A percentile compares a stretch with the other conserved stretches of the same genome.
Conservation (phyloP, 2,888 invertebrate genomes). For the Syritta pipiens region DNA sequence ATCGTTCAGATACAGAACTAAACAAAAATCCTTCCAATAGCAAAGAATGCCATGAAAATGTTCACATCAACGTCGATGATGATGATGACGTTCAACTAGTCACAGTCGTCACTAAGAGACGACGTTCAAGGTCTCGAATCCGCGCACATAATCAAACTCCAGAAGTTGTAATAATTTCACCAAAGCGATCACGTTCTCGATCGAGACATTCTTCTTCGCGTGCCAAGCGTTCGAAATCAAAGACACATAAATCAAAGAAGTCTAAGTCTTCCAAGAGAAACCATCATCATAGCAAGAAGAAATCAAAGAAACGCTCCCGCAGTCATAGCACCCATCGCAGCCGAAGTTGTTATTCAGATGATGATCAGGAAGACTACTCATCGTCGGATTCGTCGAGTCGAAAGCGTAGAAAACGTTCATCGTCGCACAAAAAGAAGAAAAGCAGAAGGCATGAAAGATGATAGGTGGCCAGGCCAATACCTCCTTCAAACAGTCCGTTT, state of each 20-base stretch:
- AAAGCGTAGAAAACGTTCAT: slow-evolving; percentile 46
- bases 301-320: slow-evolving; percentile 72
- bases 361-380: slow-evolving; percentile 30
- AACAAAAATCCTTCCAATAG: slow-evolving; percentile 39
- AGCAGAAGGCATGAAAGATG: slow-evolving; percentile 57
- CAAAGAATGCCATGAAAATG: slow-evolving; percentile 30
- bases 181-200: slow-evolving; percentile 49
- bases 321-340: slow-evolving; percentile 65
- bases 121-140: slow-evolving; percentile 36
- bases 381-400: slow-evolving; percentile 54
- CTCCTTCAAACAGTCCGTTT: slow-evolving; percentile 15
- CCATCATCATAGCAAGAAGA: slow-evolving; percentile 72
- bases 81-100: slow-evolving; percentile 73
- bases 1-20: slow-evolving; percentile 72
- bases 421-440: slow-evolving; percentile 59
- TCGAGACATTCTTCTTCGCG: slow-evolving; percentile 35
- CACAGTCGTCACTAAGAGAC: slow-evolving; percentile 26
- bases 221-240: slow-evolving; percentile 56
- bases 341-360: slow-evolving; percentile 54
- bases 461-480: slow-evolving; percentile 21
- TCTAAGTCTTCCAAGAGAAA: slow-evolving; percentile 72
- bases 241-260: slow-evolving; percentile 67
- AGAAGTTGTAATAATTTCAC: slow-evolving; percentile 47
- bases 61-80: slow-evolving; percentile 73
- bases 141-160: slow-evolving; percentile 38